phyloP scores from a whole-genome alignment of 2,888 invertebrate species.

The Salticus scenicus region DNA sequence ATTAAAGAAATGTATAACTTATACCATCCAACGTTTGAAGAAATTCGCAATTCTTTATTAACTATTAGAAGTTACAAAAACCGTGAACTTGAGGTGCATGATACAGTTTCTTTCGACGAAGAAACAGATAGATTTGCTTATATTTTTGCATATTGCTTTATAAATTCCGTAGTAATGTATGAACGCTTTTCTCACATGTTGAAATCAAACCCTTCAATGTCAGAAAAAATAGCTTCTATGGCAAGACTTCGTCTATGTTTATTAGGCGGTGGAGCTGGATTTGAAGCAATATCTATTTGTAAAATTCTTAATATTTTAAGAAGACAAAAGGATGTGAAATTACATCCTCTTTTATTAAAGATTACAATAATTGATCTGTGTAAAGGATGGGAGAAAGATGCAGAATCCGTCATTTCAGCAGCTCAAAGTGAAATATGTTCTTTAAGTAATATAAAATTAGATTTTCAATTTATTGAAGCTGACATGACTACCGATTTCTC shows the following conservation, averaged over 20 bases:
- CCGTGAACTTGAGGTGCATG: background rate
- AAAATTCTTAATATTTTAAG: background rate
- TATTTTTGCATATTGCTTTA: background rate
- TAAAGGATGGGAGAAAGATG: background rate
- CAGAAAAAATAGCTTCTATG: background rate
- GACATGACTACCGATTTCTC: background rate
- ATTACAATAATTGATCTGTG: background rate
- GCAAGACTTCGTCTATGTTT: background rate
- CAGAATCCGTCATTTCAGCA: background rate
- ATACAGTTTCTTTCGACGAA: background rate
- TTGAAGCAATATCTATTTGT: background rate
- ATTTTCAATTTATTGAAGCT: background rate
- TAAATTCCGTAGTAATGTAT: background rate
- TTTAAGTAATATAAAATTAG: background rate
- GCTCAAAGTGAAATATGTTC: background rate
- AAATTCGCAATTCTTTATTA: background rate
- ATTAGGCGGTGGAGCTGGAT: background rate
- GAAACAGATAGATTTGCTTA: background rate
- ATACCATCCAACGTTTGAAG: background rate
- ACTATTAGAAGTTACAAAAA: background rate
- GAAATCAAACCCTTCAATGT: background rate
- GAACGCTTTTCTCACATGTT: background rate
- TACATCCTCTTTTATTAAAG: background rate
- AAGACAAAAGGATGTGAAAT: background rate
- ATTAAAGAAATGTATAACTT: background rate